Evolutionary conservation across 2,888 invertebrate genomes (phyloP).

Genomic region (Spilosoma lubricipeda): DNA sequence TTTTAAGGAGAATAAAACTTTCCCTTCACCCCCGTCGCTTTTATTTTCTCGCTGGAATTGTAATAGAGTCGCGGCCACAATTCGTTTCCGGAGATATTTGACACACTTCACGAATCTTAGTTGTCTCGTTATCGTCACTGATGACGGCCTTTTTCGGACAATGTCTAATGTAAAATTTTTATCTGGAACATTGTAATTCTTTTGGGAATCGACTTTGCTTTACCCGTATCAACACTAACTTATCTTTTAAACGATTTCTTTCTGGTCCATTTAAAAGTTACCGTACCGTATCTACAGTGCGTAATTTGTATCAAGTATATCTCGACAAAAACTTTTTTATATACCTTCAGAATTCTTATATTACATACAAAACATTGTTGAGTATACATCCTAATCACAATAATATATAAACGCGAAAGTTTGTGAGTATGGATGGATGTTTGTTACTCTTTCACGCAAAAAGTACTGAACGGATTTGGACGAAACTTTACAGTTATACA

Average conservation of each 20-base stretch:
- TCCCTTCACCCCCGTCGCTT: slow-evolving; percentile 75
- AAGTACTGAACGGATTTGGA: no score
- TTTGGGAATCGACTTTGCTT: slow-evolving; percentile 66
- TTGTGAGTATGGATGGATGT: no score
- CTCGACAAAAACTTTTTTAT: slow-evolving; percentile 11
- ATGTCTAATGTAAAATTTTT: slow-evolving; percentile 69
- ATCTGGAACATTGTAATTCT: slow-evolving; percentile 65
- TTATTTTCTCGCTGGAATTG: slow-evolving; percentile 75
- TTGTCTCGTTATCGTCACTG: slow-evolving; percentile 72
- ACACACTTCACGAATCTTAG: slow-evolving; percentile 67
- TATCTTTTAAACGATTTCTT: slow-evolving; percentile 56
- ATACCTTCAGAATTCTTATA: neutral
- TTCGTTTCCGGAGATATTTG: slow-evolving; percentile 63
- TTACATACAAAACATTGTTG: slow-evolving; percentile 4
- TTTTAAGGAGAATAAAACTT: slow-evolving; percentile 86
- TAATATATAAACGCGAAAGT: no score
- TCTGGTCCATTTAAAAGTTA: slow-evolving; percentile 52
- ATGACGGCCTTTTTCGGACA: slow-evolving; percentile 62
- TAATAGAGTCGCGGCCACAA: slow-evolving; percentile 70
- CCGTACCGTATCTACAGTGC: slow-evolving; percentile 28
- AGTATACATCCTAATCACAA: neutral
- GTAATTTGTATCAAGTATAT: slow-evolving; percentile 46
- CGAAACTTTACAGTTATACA: no score
- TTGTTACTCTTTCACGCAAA: no score
- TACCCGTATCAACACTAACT: slow-evolving; percentile 52